A percentile compares a stretch with the other conserved stretches of the same genome.
These are phyloP conservation scores for Nycticebus coucang DNA, from an alignment of 2,113 vertebrate genomes.

Conservation along the genomic window DNA sequence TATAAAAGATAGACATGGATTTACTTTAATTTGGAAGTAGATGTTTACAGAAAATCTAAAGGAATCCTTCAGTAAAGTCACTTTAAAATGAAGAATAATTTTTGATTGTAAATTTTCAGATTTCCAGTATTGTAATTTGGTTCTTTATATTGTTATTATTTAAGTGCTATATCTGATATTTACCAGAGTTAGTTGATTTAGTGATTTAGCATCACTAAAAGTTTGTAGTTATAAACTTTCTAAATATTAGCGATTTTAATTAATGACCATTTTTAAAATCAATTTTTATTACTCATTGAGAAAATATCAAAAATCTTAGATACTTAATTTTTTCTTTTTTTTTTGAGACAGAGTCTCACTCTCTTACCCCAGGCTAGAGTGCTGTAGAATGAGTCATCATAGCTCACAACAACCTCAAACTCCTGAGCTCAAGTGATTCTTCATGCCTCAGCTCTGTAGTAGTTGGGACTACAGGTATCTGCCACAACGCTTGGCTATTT, in stretches of 20 bases:
- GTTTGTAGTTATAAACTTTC: neutral
- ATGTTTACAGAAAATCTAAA: constrained; percentile 22
- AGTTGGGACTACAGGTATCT: too few species aligned
- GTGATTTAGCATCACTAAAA: constrained; percentile 28
- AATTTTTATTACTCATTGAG: neutral
- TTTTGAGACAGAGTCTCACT: too few species aligned
- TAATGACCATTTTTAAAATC: neutral
- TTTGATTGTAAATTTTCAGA: neutral
- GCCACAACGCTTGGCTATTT: too few species aligned
- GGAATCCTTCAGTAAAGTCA: neutral
- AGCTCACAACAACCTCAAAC: too few species aligned
- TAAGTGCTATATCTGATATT: constrained; percentile 2
- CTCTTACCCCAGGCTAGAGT: too few species aligned
- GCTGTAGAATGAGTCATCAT: too few species aligned
- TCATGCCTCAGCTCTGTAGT: too few species aligned
- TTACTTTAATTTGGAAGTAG: constrained; percentile 41
- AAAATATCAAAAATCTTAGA: neutral
- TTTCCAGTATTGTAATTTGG: neutral
- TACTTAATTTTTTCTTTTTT: neutral
- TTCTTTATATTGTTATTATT: neutral
- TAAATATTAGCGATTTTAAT: constrained; percentile 17
- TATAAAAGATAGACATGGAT: neutral
- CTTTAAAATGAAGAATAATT: neutral
- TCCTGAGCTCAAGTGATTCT: too few species aligned
- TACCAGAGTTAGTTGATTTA: constrained; percentile 25